Base-by-base conservation (phyloP, 2,888 invertebrate genomes). In the Endomychus coccineus region DNA sequence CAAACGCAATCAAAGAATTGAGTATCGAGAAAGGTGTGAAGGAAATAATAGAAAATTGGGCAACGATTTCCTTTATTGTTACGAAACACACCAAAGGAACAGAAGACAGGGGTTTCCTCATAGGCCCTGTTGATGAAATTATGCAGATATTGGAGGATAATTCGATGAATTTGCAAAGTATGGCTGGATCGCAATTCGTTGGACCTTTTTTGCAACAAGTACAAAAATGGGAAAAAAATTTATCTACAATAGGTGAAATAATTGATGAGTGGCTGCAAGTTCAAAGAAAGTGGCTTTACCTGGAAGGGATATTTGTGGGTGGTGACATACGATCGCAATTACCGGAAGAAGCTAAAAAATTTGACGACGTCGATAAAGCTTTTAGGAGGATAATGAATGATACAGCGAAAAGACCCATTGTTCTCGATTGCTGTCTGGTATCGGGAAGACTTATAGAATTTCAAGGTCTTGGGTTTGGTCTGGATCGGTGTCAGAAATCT, bases 401-500 rank as follows among this genome's bases (percentile, higher is more conserved):
- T 42, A 84, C 88, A 2, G 78, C 81, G 10, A 87, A 85, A 57
- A 76, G 78, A 44, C 78, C 87, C 0, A 78, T 78, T 49, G 89
- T 92, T 6, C 75, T 88, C 24, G 78, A 81, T 24, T 81, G 87
- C 50, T 92, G 92, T 58, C 76, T 75, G 22, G 71, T 80, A 1
- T 58, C 72, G 23, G 89, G 87, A 27, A 75, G 90, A 34, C 69
- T 86, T 27, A 71, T 76, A 23, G 88, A 90, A 52, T 80, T 94
- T 42, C 70, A 81, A 52, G 73, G 73, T 27, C 68, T 94, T 25
- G 80, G 80, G 29, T 40, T 69, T 11, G 87, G 86, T 2, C 68
- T 95, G 34, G 92, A 94, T 59, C 80, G 75, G 61, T 92, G 92
- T 62, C 91, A 91, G 64, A 92, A 92, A 61, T 90, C 91, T 0